These are phyloP conservation scores for Pseudorhiza aurosa DNA, from an alignment of 30 jellyfish, hydroid and myxozoan species.

Conservation along the genomic window DNA sequence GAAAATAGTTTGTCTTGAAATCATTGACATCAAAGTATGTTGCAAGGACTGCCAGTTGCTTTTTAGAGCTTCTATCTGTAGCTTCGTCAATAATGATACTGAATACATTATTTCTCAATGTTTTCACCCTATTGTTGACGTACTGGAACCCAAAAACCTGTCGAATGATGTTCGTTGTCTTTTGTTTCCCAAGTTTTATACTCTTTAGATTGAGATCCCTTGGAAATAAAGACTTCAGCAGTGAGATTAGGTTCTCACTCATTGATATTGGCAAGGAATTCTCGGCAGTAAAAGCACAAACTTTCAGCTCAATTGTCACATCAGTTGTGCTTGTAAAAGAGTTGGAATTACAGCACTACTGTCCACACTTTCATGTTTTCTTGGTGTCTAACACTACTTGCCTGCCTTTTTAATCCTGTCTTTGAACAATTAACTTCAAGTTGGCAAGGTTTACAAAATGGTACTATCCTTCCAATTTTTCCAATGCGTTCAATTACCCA, in stretches of 20 bases:
- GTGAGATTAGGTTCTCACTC: background rate
- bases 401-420: background rate
- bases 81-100: slow-evolving; percentile 32
- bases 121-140: background rate
- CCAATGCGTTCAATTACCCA: background rate
- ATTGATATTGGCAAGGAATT: background rate
- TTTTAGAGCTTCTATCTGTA: slow-evolving; percentile 2
- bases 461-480: background rate
- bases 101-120: background rate
- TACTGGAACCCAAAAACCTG: slow-evolving; percentile 23
- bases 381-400: background rate
- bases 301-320: background rate
- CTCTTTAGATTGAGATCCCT: background rate
- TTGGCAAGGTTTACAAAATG: too few relatives aligned
- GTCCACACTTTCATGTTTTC: background rate
- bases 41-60: slow-evolving; percentile 14
- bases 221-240: slow-evolving; percentile 12
- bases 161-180: slow-evolving; percentile 11
- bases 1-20: background rate
- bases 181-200: slow-evolving; percentile 31
- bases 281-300: slow-evolving; percentile 13
- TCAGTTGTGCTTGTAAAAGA: background rate
- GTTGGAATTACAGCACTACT: background rate
- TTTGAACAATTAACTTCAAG: background rate
- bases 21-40: background rate